Evolutionary conservation across 2,113 vertebrate species (phyloP), one percentile per base, ranked within the genome.

Genomic region (Larimichthys polyactis): DNA sequence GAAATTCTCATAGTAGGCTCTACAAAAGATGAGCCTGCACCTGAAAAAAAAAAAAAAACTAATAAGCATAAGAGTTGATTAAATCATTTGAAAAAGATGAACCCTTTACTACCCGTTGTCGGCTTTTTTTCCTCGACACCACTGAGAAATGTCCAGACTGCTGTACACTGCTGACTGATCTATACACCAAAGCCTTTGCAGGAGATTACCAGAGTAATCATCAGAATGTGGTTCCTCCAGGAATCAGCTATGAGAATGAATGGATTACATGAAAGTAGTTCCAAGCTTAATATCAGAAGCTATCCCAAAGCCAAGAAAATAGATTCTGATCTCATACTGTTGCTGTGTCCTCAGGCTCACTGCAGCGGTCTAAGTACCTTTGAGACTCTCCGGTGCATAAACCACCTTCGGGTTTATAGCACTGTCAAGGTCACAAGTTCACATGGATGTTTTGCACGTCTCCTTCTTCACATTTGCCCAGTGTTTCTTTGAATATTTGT

Each of bases 221-320:
- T 75, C 85, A 64, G 82, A 83, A 85, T 84, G 89, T 71, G 76
- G 84, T 89, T 90, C 89, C 90, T 84, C 80, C 84, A 87, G 93
- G 92, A 92, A 91, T 90, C 91, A 76, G 87, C 90, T 68, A 90
- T 82, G 88, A 90, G 89, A 93, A 90, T 88, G 83, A 93, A 93
- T 92, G 84, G 91, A 93, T 90, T 92, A 93, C 90, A 92, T 86
- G 89, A 89, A 94, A 93, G 88, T 90, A 92, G 94, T 93, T 93
- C 86, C 84, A 80, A 86, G 88, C 90, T 93, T 90, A 90, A 92
- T 95, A 95, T 93, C 92, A 92, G 87, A 86, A 86, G 82, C 89
- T 85, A 89, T 92, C 87, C 92, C 48, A 75, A 87, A 91, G 91
- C 87, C 81, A 87, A 82, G 86, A 85, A 90, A 89, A 89, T 83